Base-by-base conservation (phyloP, 2,797 vertebrate genomes). In the Amniataba percoides region DNA sequence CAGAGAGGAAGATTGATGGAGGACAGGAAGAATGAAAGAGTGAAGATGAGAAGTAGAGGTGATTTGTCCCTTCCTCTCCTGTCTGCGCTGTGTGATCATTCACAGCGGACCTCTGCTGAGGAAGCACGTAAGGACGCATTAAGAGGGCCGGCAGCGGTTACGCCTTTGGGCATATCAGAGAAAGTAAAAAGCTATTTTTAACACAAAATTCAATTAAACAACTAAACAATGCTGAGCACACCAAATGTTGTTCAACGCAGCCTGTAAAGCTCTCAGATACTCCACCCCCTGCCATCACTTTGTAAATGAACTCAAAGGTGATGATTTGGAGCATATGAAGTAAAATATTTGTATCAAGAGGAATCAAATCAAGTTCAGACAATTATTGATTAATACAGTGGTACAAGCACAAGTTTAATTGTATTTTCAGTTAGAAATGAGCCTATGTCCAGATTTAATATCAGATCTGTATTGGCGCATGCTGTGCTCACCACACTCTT, bases 401-500 rank as follows among this genome's bases (percentile, higher is more conserved):
- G 27, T 49, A 1, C n/a, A n/a, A n/a, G n/a, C n/a, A 1, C 5
- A 40, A 34, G 5, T 43, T 67, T 23, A 0, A 57, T 25, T 40
- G 19, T 40, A 46, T 40, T 70, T 71, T 1, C 14, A 42, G 7
- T 19, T 31, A 27, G 43, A 59, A 43, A 46, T 4, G n/a, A 19
- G 5, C 15, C 42, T 16, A 12, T n/a, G 7, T 63, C 46, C 13
- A 69, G 43, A 52, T 43, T 49, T 14, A 65, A 48, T 43, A 45
- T 73, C 16, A 63, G 21, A 36, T 57, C 19, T n/a, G 46, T 61
- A 16, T 34, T 3, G 23, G 39, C 43, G 59, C n/a, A 27, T 53
- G 42, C 8, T 61, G 36, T n/a, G 21, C 95, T 94, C 95, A 97
- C 96, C 96, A 25, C 98, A 99, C 87, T 96, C 95, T 66, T 97